Conservation (phyloP, 2,797 vertebrate genomes). For the Galaxias olidus region DNA sequence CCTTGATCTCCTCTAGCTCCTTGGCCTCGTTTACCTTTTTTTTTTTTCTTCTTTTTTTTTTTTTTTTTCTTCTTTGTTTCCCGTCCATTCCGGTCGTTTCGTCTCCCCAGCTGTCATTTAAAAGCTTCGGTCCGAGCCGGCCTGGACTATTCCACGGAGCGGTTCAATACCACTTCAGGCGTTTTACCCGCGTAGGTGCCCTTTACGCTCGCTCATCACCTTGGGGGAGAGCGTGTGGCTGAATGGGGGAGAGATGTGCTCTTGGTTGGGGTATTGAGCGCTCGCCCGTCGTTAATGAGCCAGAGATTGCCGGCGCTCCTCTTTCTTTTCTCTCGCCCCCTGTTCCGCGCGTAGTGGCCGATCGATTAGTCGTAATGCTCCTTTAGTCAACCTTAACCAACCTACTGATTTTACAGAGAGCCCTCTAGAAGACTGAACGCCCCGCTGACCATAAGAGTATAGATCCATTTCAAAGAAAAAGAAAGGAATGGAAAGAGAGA, state of each 20-base stretch:
- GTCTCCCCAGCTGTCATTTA: not conserved
- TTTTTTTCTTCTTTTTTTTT: not conserved
- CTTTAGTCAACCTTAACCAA: constrained; percentile 29
- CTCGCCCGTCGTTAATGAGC: constrained; percentile 31
- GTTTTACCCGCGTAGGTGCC: not conserved
- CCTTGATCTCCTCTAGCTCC: not conserved
- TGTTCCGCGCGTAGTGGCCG: not conserved
- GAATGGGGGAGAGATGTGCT: constrained; percentile 24
- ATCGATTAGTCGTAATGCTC: constrained; percentile 46
- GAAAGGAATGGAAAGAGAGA: constrained; percentile 21
- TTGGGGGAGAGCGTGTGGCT: not conserved
- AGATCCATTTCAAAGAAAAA: constrained; percentile 13
- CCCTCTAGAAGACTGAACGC: constrained; percentile 12
- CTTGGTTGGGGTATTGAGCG: constrained; percentile 52
- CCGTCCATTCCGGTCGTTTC: not conserved
- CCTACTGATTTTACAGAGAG: constrained; percentile 18
- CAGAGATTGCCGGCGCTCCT: constrained; percentile 39
- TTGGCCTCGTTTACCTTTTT: not conserved
- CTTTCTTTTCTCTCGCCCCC: constrained; percentile 10
- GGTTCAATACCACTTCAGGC: not conserved
- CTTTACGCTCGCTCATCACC: not conserved
- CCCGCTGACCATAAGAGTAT: constrained; percentile 26
- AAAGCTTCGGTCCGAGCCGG: not conserved
- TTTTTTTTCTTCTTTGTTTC: not conserved
- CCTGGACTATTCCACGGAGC: not conserved